These are phyloP conservation scores for Hepsetus odoe DNA, from an alignment of 2,113 vertebrate genomes.

Conservation along the genomic window DNA sequence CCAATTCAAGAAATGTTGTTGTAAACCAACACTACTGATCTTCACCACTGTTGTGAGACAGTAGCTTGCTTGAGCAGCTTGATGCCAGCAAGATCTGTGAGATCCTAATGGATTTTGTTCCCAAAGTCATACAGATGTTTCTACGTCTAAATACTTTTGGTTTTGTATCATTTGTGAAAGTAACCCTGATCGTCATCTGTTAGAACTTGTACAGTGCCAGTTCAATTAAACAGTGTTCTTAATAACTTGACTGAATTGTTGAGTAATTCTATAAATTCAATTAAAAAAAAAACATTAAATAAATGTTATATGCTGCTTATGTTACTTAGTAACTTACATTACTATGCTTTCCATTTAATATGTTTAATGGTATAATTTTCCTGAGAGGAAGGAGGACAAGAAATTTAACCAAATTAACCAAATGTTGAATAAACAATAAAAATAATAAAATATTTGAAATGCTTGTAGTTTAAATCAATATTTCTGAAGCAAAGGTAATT, in stretches of 20 bases:
- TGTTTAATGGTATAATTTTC: too few relatives aligned
- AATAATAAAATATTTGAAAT: too few relatives aligned
- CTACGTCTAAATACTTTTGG: neutral
- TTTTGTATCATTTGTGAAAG: neutral
- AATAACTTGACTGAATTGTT: neutral
- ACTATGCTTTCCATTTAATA: too few relatives aligned
- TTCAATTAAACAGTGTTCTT: neutral
- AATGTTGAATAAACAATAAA: too few relatives aligned
- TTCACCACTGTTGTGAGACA: neutral
- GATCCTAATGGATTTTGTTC: neutral
- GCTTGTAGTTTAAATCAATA: too few relatives aligned
- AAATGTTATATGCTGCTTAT: too few relatives aligned
- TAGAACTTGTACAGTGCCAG: conserved; percentile 10
- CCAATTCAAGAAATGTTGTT: neutral
- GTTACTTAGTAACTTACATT: too few relatives aligned
- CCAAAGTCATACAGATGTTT: neutral
- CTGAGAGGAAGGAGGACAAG: too few relatives aligned
- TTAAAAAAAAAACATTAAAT: too few relatives aligned
- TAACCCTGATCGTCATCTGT: neutral
- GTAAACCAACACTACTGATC: neutral
- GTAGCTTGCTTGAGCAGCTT: neutral
- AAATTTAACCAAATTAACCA: too few relatives aligned
- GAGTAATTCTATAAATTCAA: conserved; percentile 15
- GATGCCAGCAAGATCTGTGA: neutral
- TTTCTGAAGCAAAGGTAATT: too few relatives aligned